phyloP scores from a whole-genome alignment of 1,140 invertebrate species.

The Nautilus pompilius region DNA sequence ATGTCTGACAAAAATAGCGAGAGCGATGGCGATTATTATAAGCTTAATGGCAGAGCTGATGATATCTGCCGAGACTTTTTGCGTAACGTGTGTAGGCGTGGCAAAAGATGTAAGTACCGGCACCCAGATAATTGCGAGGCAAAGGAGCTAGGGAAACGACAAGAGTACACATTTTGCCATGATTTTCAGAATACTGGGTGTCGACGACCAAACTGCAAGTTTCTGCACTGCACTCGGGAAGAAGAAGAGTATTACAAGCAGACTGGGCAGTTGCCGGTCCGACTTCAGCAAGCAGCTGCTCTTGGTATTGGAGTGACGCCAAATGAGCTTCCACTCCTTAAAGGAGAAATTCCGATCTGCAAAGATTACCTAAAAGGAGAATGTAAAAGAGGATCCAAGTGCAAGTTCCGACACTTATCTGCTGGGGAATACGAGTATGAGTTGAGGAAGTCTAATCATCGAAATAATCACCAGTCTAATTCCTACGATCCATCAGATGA shows the following conservation, averaged over 20 bases:
- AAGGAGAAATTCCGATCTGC: constrained; percentile 62
- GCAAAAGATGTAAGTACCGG: constrained; percentile 70
- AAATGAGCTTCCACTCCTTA: constrained; percentile 29
- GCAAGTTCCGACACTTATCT: constrained; percentile 46
- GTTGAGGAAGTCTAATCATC: constrained; percentile 20
- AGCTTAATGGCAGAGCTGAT: constrained; percentile 30
- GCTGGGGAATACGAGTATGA: constrained; percentile 32
- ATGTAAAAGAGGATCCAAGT: constrained; percentile 62
- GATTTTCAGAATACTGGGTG: constrained; percentile 74
- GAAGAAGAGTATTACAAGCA: constrained; percentile 73
- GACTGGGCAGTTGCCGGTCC: constrained; percentile 44
- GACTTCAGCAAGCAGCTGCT: constrained; percentile 42
- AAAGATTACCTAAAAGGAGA: constrained; percentile 75
- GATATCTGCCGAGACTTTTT: constrained; percentile 63
- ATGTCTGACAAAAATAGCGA: constrained; percentile 52
- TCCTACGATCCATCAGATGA: constrained; percentile 21
- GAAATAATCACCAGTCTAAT: constrained; percentile 14
- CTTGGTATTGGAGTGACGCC: constrained; percentile 32
- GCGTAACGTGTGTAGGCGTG: constrained; percentile 70
- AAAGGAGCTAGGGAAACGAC: constrained; percentile 43
- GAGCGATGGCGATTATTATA: constrained; percentile 30
- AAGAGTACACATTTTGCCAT: constrained; percentile 71
- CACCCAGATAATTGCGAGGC: constrained; percentile 40
- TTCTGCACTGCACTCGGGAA: constrained; percentile 73
- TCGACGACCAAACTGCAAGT: constrained; percentile 63